These are phyloP conservation scores for Melieria crassipennis DNA, from an alignment of 2,888 invertebrate genomes.

Conservation along the genomic window DNA sequence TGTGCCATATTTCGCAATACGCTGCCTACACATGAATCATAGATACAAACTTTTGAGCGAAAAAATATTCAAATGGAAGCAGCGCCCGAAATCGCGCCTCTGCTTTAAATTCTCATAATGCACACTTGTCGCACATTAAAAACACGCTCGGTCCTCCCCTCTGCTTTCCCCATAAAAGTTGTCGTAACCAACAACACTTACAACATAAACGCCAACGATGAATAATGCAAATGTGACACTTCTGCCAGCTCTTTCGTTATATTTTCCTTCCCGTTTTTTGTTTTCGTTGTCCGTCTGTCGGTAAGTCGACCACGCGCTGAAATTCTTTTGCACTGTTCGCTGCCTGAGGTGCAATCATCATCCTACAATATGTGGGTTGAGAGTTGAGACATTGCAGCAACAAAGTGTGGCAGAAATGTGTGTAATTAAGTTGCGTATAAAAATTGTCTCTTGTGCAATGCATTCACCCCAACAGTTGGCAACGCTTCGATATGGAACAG, in stretches of 20 bases:
- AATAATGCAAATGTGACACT: too few relatives aligned
- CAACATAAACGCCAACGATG: too few relatives aligned
- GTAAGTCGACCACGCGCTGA: conserved; percentile 17
- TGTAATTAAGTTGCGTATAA: conserved; percentile 23
- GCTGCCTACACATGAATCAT: too few relatives aligned
- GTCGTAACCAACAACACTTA: too few relatives aligned
- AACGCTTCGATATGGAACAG: conserved; percentile 1
- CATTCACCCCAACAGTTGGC: conserved; percentile 26
- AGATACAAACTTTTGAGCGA: too few relatives aligned
- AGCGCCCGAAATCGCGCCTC: too few relatives aligned
- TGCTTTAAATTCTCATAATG: conserved; percentile 6
- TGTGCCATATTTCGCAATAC: too few relatives aligned
- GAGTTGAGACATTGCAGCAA: conserved; percentile 13
- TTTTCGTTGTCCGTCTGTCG: conserved; percentile 12
- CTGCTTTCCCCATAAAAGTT: too few relatives aligned
- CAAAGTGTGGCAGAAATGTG: conserved; percentile 12
- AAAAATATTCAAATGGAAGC: too few relatives aligned
- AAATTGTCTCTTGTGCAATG: conserved; percentile 26
- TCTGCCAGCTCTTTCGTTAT: too few relatives aligned
- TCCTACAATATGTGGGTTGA: conserved; percentile 29
- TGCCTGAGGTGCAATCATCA: conserved; percentile 1
- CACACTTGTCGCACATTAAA: conserved; percentile 35
- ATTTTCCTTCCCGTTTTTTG: background rate
- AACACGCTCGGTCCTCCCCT: background rate
- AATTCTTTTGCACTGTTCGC: conserved; percentile 21